phyloP scores from a whole-genome alignment of 2,113 vertebrate species.

The Cyanoderma ruficeps region DNA sequence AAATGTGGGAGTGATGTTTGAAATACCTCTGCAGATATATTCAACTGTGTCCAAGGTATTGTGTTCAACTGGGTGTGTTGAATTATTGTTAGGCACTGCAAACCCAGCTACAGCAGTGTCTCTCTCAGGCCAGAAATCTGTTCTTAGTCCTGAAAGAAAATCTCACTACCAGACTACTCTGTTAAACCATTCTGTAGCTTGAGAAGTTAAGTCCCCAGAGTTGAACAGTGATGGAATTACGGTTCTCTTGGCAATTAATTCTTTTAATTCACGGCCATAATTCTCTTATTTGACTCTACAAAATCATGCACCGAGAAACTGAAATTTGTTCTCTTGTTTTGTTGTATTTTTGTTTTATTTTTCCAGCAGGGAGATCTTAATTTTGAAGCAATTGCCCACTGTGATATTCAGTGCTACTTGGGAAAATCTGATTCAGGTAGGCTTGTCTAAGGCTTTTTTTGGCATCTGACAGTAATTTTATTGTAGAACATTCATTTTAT shows the following conservation, averaged over 20 bases:
- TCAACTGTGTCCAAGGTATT: conserved; percentile 75
- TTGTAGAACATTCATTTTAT: background rate
- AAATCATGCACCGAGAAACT: background rate
- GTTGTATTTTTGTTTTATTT: conserved; percentile 6
- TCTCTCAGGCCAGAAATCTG: background rate
- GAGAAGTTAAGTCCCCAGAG: background rate
- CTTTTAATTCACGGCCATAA: background rate
- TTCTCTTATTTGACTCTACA: background rate
- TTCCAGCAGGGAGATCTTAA: conserved; percentile 78
- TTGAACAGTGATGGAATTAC: background rate
- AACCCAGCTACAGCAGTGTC: background rate
- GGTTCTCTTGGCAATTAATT: background rate
- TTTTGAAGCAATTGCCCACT: conserved; percentile 84
- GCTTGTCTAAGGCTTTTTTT: background rate
- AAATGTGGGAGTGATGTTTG: conserved; percentile 82
- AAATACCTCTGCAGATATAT: conserved; percentile 85
- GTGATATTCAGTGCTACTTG: conserved; percentile 87
- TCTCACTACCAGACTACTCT: background rate
- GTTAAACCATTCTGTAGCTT: background rate
- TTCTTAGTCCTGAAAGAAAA: background rate
- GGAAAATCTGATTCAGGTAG: conserved; percentile 86
- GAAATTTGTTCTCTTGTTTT: background rate
- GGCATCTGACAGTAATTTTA: background rate
- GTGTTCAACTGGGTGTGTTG: background rate
- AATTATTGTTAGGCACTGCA: background rate